phyloP scores from a whole-genome alignment of 2,113 vertebrate genomes.

The Natator depressus region DNA sequence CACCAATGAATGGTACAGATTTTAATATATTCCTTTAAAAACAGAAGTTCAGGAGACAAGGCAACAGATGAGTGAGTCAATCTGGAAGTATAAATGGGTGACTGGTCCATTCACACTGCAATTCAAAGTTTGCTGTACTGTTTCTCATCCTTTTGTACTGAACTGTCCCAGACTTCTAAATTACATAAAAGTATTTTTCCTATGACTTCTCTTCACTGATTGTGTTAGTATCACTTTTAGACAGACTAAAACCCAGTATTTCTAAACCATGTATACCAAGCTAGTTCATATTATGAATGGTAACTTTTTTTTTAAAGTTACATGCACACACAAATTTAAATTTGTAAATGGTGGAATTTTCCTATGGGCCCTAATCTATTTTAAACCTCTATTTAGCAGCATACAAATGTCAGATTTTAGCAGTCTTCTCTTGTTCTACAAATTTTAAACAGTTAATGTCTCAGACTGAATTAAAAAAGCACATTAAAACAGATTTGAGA shows the following conservation, averaged over 20 bases:
- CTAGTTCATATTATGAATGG: background rate
- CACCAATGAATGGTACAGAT: background rate
- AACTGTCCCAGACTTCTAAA: background rate
- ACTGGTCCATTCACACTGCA: fast-evolving
- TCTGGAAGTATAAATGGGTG: fast-evolving
- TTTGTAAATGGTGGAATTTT: background rate
- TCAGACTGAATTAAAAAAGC: background rate
- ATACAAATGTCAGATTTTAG: background rate
- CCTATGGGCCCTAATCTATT: background rate
- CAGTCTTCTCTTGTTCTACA: background rate
- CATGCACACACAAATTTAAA: background rate
- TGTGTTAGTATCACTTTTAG: background rate
- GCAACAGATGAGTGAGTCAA: background rate
- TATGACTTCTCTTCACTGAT: background rate
- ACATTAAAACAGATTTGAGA: background rate
- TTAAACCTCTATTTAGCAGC: background rate
- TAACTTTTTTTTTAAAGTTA: background rate
- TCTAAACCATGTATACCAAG: background rate
- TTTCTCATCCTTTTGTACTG: background rate
- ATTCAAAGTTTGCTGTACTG: background rate
- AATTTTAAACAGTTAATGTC: background rate
- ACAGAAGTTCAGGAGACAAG: background rate
- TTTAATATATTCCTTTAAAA: background rate
- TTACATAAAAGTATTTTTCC: background rate
- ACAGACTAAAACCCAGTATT: background rate